These are phyloP conservation scores for Melospiza georgiana DNA, from an alignment of 2,113 vertebrate species.

Conservation along the genomic window DNA sequence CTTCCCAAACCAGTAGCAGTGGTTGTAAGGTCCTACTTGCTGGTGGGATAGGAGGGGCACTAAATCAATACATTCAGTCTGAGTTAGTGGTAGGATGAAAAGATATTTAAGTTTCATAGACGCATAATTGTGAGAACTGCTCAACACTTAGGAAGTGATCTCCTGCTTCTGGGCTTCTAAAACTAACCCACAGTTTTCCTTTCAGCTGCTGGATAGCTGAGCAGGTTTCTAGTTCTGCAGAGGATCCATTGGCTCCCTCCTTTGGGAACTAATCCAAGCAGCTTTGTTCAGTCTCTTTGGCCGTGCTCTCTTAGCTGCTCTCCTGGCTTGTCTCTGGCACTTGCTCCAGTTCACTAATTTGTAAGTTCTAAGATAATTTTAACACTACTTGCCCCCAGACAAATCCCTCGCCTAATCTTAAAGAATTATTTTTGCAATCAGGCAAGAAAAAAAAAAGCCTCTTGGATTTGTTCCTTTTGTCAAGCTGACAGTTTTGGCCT, in stretches of 20 bases:
- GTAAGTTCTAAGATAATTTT: not conserved
- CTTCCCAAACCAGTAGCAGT: not conserved
- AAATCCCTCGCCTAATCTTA: not conserved
- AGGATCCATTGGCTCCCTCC: constrained; percentile 18
- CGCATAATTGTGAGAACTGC: not conserved
- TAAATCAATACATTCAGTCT: not conserved
- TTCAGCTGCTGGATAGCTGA: constrained; percentile 47
- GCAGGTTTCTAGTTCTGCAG: constrained; percentile 22
- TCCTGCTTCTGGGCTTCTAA: constrained; percentile 49
- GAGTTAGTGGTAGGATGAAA: not conserved
- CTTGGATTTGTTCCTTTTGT: not conserved
- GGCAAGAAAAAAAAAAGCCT: not conserved
- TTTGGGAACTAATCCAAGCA: constrained; percentile 47
- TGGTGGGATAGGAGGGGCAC: not conserved
- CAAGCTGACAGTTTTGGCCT: not conserved
- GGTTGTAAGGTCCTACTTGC: not conserved
- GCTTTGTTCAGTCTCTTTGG: constrained; percentile 52
- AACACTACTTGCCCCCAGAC: not conserved
- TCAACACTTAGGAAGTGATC: not conserved
- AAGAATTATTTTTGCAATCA: not conserved
- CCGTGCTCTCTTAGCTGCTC: constrained; percentile 47
- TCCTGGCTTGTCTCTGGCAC: constrained; percentile 58
- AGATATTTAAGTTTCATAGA: not conserved
- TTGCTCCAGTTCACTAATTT: constrained; percentile 55
- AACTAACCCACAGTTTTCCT: constrained; percentile 41